Percentiles rank a stretch among this genome's conserved stretches.
These are phyloP conservation scores for Dermatemys mawii DNA, from an alignment of 2,113 vertebrate genomes.

Conservation along the genomic window DNA sequence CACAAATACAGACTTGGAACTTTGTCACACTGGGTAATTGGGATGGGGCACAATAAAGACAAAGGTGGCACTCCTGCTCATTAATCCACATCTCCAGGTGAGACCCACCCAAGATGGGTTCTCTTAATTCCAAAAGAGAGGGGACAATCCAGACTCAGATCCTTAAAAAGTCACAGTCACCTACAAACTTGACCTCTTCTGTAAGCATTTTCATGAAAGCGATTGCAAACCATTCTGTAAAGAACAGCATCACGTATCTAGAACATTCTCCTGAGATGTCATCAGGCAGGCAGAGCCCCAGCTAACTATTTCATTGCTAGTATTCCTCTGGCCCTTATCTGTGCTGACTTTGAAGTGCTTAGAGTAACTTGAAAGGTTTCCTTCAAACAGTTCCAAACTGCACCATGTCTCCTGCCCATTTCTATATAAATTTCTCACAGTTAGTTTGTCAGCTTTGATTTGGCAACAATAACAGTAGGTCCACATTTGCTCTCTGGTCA, in stretches of 20 bases:
- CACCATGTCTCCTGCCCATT: background rate
- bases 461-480: background rate
- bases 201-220: background rate
- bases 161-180: background rate
- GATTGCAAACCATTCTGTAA: slow-evolving; percentile 22
- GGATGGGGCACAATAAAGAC: accelerated
- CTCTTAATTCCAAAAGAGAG: background rate
- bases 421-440: accelerated
- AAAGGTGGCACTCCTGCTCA: background rate
- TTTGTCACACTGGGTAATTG: accelerated
- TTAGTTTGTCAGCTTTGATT: background rate
- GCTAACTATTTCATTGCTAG: slow-evolving; percentile 37
- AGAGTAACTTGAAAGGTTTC: background rate
- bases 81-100: background rate
- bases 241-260: background rate
- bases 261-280: background rate
- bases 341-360: background rate
- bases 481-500: background rate
- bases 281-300: background rate
- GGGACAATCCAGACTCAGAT: accelerated
- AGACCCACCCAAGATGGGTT: accelerated
- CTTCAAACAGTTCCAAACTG: background rate
- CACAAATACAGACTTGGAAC: too few species aligned
- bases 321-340: background rate
- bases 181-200: background rate